Percentiles rank a stretch among this genome's conserved stretches.
Evolutionary conservation across 2,888 invertebrate species (phyloP).

Genomic region (Mesoligia furuncula): DNA sequence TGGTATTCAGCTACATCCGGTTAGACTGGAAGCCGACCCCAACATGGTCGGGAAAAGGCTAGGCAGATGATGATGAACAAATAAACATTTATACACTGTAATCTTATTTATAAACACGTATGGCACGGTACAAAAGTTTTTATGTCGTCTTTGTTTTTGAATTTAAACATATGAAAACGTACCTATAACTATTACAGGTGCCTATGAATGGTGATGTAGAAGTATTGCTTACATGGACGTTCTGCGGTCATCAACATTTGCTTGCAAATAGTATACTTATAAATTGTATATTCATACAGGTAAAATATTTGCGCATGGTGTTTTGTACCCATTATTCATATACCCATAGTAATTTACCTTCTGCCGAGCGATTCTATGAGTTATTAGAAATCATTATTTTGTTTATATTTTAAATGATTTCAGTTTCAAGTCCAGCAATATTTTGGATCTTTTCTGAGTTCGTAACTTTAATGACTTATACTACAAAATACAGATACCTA

Average conservation of each 20-base stretch:
- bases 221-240: no score
- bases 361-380: background rate
- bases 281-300: no score
- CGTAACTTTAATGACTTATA: background rate
- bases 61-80: no score
- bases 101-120: background rate
- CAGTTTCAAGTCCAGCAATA: background rate
- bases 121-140: background rate
- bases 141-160: background rate
- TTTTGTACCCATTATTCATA: background rate
- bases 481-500: no score
- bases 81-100: background rate
- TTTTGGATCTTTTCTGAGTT: background rate
- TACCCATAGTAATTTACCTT: no score
- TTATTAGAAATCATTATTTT: background rate
- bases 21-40: no score
- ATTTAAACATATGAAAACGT: background rate
- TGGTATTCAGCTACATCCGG: no score
- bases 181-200: background rate
- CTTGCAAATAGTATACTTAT: no score
- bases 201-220: no score
- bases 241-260: no score
- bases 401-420: background rate
- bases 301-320: background rate
- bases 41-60: no score